Percentiles rank a stretch among this genome's conserved stretches.
Conservation (phyloP, 2,888 invertebrate species). For the Kuschelorhynchus macadamiae region DNA sequence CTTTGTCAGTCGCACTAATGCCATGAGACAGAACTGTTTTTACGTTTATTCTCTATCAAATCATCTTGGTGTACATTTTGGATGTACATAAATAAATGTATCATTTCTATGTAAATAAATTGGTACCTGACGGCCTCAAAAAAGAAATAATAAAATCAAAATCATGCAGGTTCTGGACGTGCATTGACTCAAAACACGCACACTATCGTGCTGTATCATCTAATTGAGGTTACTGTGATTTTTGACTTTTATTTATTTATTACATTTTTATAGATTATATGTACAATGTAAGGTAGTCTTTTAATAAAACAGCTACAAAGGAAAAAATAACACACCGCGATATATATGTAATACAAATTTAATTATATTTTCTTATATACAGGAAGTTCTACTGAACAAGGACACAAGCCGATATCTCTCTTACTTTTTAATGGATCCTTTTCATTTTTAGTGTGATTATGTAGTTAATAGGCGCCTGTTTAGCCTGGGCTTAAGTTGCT, state of each 20-base stretch:
- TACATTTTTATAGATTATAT: constrained; percentile 24
- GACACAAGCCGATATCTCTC: too few species aligned
- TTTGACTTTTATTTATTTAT: constrained; percentile 51
- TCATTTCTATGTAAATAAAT: constrained; percentile 50
- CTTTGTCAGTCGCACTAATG: constrained; percentile 52
- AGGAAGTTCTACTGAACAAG: too few species aligned
- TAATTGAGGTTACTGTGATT: constrained; percentile 58
- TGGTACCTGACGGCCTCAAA: constrained; percentile 48
- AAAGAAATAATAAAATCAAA: too few species aligned
- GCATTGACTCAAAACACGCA: constrained; percentile 31
- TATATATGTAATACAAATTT: background rate
- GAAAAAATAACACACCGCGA: constrained; percentile 24
- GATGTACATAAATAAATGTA: constrained; percentile 53
- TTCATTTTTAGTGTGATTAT: too few species aligned
- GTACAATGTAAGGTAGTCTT: constrained; percentile 28
- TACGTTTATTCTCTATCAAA: constrained; percentile 18
- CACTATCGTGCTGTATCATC: constrained; percentile 43
- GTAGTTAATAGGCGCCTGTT: too few species aligned
- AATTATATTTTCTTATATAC: too few species aligned
- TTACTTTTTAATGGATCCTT: too few species aligned
- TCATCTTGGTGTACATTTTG: constrained; percentile 55
- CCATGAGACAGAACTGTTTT: constrained; percentile 49
- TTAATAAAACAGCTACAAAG: background rate
- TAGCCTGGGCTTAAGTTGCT: too few species aligned
- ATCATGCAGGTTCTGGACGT: background rate